Conservation (phyloP, 2,797 vertebrate species). For the Tinamus major region DNA sequence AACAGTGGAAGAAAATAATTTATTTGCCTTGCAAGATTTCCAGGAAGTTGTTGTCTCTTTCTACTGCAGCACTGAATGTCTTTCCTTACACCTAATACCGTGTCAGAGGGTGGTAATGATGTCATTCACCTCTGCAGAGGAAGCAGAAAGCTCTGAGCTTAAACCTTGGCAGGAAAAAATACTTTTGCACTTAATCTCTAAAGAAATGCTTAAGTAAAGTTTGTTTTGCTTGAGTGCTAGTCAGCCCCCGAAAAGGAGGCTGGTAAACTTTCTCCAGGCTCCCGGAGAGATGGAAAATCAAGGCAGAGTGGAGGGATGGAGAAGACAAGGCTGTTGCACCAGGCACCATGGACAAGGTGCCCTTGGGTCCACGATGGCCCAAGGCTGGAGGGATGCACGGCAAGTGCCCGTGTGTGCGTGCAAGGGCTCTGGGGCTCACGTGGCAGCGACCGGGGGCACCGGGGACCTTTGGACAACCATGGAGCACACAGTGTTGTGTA, state of each 20-base stretch:
- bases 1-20: not conserved
- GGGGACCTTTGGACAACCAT: no score
- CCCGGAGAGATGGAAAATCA: not conserved
- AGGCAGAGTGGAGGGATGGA: not conserved
- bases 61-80: not conserved
- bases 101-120: slow-evolving; percentile 34
- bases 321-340: not conserved
- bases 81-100: not conserved
- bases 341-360: no score
- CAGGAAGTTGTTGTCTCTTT: slow-evolving; percentile 5
- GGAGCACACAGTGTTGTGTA: no score
- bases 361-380: no score
- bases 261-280: not conserved
- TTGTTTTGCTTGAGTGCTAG: slow-evolving; percentile 41
- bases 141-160: slow-evolving; percentile 41
- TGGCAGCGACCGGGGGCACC: no score
- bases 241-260: not conserved
- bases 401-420: rapidly evolving
- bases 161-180: slow-evolving; percentile 51
- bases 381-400: no score
- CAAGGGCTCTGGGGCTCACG: no score
- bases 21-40: not conserved
- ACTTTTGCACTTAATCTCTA: slow-evolving; percentile 62
- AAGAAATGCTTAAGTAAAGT: slow-evolving; percentile 57
- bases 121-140: slow-evolving; percentile 38